Percentiles rank a stretch among this genome's conserved stretches.
Conservation (phyloP, 2,888 invertebrate species). For the Beris chalybata region DNA sequence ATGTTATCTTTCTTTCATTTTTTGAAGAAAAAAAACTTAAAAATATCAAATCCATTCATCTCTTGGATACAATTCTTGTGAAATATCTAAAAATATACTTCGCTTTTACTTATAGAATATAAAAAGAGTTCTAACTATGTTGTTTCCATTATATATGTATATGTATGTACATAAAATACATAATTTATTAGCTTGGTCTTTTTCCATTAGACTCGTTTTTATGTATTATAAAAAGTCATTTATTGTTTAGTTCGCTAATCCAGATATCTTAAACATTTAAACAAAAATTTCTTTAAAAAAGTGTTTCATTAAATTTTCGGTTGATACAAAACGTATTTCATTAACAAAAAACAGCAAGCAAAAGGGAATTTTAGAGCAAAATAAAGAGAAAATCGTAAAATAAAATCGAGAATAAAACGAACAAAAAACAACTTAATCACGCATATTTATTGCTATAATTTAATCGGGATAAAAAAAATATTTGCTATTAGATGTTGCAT, state of each 20-base stretch:
- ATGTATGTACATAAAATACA: conserved; percentile 29
- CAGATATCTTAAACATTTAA: not conserved
- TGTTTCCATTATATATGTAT: conserved; percentile 12
- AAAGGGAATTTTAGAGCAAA: conserved; percentile 25
- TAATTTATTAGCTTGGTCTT: conserved; percentile 17
- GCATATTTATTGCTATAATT: conserved; percentile 37
- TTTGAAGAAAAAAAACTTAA: conserved; percentile 2
- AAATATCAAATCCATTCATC: conserved; percentile 26
- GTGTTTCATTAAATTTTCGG: not conserved
- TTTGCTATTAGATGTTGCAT: conserved; percentile 13
- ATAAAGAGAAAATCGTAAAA: conserved; percentile 17
- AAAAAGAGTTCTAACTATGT: conserved; percentile 19
- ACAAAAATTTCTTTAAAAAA: not conserved
- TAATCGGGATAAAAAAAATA: conserved; percentile 13
- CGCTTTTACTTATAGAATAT: conserved; percentile 23
- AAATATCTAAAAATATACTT: conserved; percentile 11
- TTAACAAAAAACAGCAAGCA: conserved; percentile 3
- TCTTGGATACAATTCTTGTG: conserved; percentile 8
- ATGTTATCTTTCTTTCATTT: conserved; percentile 27
- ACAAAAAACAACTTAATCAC: conserved; percentile 29
- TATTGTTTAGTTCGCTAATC: too few species aligned
- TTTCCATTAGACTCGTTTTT: conserved; percentile 17
- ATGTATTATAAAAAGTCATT: conserved; percentile 7
- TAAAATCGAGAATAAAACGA: conserved; percentile 15
- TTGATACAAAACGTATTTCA: not conserved